A percentile compares a stretch with the other conserved stretches of the same genome.
These are phyloP conservation scores for Caenorhabditis brenneri DNA, from an alignment of 1,140 invertebrate species.

Conservation along the genomic window DNA sequence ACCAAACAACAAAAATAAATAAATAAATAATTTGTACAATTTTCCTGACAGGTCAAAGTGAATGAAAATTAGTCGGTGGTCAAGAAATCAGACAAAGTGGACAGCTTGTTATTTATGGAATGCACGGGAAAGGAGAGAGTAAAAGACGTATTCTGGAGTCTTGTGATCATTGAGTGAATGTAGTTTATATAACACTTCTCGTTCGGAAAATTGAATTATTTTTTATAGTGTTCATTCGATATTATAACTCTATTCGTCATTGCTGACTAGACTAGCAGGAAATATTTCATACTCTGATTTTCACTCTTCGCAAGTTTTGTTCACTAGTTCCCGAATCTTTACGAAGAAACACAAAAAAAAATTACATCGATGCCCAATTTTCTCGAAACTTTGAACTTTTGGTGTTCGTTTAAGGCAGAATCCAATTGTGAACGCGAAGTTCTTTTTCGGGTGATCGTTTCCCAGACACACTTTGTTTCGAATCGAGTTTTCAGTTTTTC, in stretches of 20 bases:
- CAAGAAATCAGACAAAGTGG: background rate
- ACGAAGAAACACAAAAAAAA: too few relatives aligned
- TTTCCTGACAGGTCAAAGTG: background rate
- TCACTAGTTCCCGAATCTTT: too few relatives aligned
- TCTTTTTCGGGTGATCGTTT: too few relatives aligned
- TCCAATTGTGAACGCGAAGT: too few relatives aligned
- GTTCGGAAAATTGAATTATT: background rate
- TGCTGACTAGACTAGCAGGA: background rate
- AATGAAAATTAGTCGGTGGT: background rate
- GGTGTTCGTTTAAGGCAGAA: too few relatives aligned
- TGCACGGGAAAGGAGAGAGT: background rate
- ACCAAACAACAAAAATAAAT: background rate
- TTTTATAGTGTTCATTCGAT: background rate
- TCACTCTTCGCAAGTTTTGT: too few relatives aligned
- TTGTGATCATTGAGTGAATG: background rate
- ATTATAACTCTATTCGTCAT: background rate
- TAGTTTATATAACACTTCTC: background rate
- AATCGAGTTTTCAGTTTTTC: too few relatives aligned
- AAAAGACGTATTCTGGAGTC: background rate
- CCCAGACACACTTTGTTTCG: too few relatives aligned
- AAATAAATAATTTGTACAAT: background rate
- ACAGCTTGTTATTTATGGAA: background rate
- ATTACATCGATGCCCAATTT: too few relatives aligned
- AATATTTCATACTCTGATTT: too few relatives aligned
- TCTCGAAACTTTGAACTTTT: too few relatives aligned